Conservation (phyloP, 2,888 invertebrate species). For the Lithosia quadra region DNA sequence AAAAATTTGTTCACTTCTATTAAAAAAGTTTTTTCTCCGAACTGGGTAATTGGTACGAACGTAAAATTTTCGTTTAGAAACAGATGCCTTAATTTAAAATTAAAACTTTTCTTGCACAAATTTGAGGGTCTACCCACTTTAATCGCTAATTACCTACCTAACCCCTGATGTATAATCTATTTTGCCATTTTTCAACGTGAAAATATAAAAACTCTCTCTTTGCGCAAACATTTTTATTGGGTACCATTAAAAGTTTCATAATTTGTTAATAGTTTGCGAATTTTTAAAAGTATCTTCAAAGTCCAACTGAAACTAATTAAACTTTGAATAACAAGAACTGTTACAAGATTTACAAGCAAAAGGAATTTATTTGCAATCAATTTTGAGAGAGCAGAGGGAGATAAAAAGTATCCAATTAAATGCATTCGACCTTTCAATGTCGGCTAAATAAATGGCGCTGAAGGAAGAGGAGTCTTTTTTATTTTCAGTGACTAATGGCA, state of each 20-base stretch:
- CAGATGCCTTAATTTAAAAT: slow-evolving; percentile 65
- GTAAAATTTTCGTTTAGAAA: slow-evolving; percentile 53
- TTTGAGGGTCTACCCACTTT: slow-evolving; percentile 48
- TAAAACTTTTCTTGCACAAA: slow-evolving; percentile 61
- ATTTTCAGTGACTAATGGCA: slow-evolving; percentile 46
- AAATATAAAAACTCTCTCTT: slow-evolving; percentile 17
- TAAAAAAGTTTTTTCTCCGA: slow-evolving; percentile 60
- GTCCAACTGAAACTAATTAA: slow-evolving; percentile 22
- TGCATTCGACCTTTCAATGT: slow-evolving; percentile 49
- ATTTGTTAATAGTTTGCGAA: slow-evolving; percentile 33
- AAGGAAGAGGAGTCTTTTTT: slow-evolving; percentile 45
- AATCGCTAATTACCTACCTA: slow-evolving; percentile 42
- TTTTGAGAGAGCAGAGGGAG: slow-evolving; percentile 50
- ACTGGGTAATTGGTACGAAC: slow-evolving; percentile 57
- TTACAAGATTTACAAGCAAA: slow-evolving; percentile 30
- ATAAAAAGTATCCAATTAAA: slow-evolving; percentile 66
- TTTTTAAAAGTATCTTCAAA: slow-evolving; percentile 22
- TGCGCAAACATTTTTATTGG: slow-evolving; percentile 24
- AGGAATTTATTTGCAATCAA: slow-evolving; percentile 52
- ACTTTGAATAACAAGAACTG: slow-evolving; percentile 22
- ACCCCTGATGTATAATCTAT: slow-evolving; percentile 18
- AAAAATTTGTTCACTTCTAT: slow-evolving; percentile 58
- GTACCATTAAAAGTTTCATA: slow-evolving; percentile 41
- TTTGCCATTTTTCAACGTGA: slow-evolving; percentile 22
- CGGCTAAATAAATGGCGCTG: slow-evolving; percentile 58